Conservation (phyloP, 2,113 vertebrate species). For the Leuciscus idus region DNA sequence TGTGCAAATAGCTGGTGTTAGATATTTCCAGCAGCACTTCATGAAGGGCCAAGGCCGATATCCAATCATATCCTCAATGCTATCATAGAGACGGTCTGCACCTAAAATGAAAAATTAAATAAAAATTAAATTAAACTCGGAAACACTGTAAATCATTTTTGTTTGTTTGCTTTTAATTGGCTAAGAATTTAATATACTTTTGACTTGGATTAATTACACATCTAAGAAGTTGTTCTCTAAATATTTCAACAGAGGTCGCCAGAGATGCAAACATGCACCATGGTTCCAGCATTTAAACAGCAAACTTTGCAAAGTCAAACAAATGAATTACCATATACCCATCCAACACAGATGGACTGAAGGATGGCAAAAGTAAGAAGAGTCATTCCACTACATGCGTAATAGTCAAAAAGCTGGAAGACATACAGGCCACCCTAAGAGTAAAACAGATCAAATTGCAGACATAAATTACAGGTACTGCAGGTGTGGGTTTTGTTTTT, state of each 20-base stretch:
- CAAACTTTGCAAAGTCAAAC: not conserved
- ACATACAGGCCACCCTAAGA: conserved; percentile 92
- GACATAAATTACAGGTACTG: not conserved
- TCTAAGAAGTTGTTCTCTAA: not conserved
- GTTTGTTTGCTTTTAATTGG: not conserved
- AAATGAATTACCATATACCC: conserved; percentile 87
- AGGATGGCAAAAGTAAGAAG: conserved; percentile 85
- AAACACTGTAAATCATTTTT: not conserved
- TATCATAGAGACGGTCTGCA: conserved; percentile 87
- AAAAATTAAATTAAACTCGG: not conserved
- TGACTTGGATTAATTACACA: not conserved
- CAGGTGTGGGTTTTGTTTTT: not conserved
- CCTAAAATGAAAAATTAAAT: conserved; percentile 64
- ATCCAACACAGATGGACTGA: conserved; percentile 87
- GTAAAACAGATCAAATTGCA: not conserved
- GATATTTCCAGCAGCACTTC: conserved; percentile 90
- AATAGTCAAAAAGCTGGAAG: conserved; percentile 95
- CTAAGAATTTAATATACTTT: not conserved
- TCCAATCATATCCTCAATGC: conserved; percentile 94
- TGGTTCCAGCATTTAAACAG: not conserved
- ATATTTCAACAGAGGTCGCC: not conserved
- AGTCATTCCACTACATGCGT: conserved; percentile 88
- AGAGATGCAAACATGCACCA: conserved; percentile 3
- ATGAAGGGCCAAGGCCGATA: conserved; percentile 86
- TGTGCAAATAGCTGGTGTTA: conserved; percentile 86